phyloP scores from a whole-genome alignment of 2,888 invertebrate species.

The Eueremaeus valkanovi region DNA sequence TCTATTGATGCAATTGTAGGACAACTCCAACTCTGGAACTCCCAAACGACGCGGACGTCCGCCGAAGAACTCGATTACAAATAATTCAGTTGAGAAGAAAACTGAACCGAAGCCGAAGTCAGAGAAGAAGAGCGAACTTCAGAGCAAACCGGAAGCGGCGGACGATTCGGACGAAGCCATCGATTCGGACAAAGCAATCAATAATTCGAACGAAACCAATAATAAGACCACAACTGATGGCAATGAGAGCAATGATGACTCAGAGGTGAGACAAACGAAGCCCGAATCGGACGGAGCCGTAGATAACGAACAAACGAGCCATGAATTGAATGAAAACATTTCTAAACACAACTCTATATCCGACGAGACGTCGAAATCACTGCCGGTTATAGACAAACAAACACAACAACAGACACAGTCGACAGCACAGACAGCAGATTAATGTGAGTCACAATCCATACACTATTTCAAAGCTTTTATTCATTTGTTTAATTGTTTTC shows the following conservation, averaged over 20 bases:
- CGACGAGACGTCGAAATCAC: background rate
- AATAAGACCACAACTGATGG: background rate
- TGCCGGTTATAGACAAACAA: background rate
- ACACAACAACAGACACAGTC: too few relatives aligned
- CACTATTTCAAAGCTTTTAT: background rate
- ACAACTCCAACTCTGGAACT: background rate
- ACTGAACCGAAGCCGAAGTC: background rate
- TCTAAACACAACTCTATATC: slow-evolving; percentile 8
- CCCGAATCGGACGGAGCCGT: background rate
- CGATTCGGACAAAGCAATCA: background rate
- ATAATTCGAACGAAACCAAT: background rate
- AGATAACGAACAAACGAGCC: background rate
- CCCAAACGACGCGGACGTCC: slow-evolving; percentile 18
- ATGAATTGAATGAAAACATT: background rate
- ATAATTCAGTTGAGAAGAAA: slow-evolving; percentile 8
- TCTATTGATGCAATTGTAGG: background rate
- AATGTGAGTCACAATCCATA: background rate
- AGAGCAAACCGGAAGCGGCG: background rate
- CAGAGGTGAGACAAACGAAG: background rate
- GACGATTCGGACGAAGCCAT: background rate
- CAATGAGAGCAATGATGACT: background rate
- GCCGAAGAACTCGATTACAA: background rate
- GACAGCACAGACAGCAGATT: background rate
- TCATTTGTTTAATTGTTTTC: background rate
- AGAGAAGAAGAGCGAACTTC: background rate